A percentile compares a stretch with the other conserved stretches of the same genome.
phyloP scores from a whole-genome alignment of 2,113 vertebrate genomes.

The Lepus europaeus region DNA sequence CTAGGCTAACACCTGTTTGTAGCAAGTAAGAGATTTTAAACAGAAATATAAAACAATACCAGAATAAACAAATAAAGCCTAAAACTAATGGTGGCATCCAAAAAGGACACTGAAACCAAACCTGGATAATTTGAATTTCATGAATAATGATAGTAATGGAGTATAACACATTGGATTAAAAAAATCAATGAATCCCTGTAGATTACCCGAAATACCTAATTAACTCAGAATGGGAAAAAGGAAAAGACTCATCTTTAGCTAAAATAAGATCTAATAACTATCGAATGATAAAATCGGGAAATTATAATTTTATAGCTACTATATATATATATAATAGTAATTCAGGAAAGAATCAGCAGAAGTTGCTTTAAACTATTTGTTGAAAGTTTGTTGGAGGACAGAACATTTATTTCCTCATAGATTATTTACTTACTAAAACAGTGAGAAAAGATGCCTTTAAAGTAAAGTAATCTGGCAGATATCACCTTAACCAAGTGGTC shows the following conservation, averaged over 20 bases:
- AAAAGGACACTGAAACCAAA: background rate
- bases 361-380: background rate
- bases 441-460: background rate
- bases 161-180: background rate
- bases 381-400: background rate
- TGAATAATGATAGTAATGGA: background rate
- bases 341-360: background rate
- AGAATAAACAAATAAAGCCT: background rate
- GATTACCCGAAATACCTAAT: background rate
- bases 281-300: background rate
- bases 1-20: too few species aligned
- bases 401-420: background rate
- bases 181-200: background rate
- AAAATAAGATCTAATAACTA: background rate
- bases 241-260: background rate
- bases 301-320: background rate
- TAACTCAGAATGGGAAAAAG: background rate
- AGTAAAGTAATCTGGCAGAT: background rate
- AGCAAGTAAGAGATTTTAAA: too few species aligned
- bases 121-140: background rate
- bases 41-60: too few species aligned
- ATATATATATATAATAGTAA: background rate
- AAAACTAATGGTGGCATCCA: background rate
- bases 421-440: conserved; percentile 2
- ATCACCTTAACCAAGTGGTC: background rate